Evolutionary conservation across 2,888 invertebrate genomes (phyloP), one percentile per base, ranked within the genome.

Genomic region (Orchestes rusci): DNA sequence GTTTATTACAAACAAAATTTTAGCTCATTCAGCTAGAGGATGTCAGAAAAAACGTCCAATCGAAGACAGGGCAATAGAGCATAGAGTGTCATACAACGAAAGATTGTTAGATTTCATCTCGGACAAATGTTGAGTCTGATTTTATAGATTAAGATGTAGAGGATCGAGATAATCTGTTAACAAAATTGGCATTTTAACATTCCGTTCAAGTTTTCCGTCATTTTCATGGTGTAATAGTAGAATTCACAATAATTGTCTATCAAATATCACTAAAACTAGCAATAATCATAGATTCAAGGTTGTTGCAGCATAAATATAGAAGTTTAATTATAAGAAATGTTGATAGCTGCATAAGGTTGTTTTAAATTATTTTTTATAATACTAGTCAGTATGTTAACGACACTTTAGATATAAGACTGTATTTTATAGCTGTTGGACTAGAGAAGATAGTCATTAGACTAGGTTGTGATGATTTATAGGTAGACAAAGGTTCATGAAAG

Each of bases 11-110:
- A n/a, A n/a, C 8, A 8, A 23, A 23, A 43, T 64, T 64, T 36
- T 49, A 83, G 64, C 70, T 83, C 39, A 83, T 83, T 54, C 82
- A 83, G 72, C 74, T 83, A 32, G 83, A 83, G 13, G 83, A 83
- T 63, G 73, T 73, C 39, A 58, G 65, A 57, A 60, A 56, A 48
- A 49, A 40, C 27, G 49, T 44, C 16, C 33, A 48, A 28, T 40
- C 46, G 3, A 50, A 60, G 58, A 48, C 59, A 56, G 58, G 59
- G 54, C 63, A 59, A 51, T 43, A 42, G 16, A 65, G 66, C 41
- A 59, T 65, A 64, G 66, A 66, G 63, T 57, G 34, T 20, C 35
- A 19, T 38, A 35, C 44, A 38, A 39, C 34, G 35, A 44, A 20
- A 3, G 39, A 20, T 44, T 44, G 34, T 33, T 38, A 46, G 17